Evolutionary conservation across 2,797 vertebrate genomes (phyloP), one percentile per base, ranked within the genome.

Genomic region (Melanotaenia trifasciata): DNA sequence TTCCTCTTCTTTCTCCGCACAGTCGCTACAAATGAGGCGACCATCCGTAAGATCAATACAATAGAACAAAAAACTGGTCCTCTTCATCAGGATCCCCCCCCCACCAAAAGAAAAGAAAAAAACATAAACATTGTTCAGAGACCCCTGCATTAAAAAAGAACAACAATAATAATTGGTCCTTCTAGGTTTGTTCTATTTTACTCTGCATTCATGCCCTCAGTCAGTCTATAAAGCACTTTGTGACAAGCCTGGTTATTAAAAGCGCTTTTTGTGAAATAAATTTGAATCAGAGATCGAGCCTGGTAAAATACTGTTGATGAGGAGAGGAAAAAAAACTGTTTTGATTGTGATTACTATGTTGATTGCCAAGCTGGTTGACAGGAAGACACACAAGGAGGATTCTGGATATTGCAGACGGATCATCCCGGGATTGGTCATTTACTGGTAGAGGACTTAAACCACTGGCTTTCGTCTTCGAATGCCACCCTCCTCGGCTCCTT

Each of bases 391-490:
- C 64, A 32, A 84, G 74, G 87, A 87, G 72, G 65, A 80, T 68
- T 86, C 22, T 66, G 76, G 85, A 76, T 76, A 66, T 74, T 67
- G 72, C 54, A 75, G 73, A 64, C 72, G 85, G 70, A 79, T 96
- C 89, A 96, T 95, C 95, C 76, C 95, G 94, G 68, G 93, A 94
- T 94, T 96, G 89, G 35, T 75, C 64, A 24, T 64, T 72, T 65
- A 81, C 61, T 51, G 69, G 78, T 1, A 18, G 72, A 72, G 78
- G 53, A 61, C 53, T 65, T 40, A 60, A 66, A 84, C 67, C 1
- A 4, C 57, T 65, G 72, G 67, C 60, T 38, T 75, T 81, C 32
- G 58, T 70, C 30, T 54, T 51, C 38, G 33, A 50, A 40, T 32
- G 57, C 67, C n/a, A 0, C 47, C 36, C 56, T 59, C 64, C 47